These are phyloP conservation scores for Orthosia incerta DNA, from an alignment of 2,888 invertebrate genomes.

Conservation along the genomic window DNA sequence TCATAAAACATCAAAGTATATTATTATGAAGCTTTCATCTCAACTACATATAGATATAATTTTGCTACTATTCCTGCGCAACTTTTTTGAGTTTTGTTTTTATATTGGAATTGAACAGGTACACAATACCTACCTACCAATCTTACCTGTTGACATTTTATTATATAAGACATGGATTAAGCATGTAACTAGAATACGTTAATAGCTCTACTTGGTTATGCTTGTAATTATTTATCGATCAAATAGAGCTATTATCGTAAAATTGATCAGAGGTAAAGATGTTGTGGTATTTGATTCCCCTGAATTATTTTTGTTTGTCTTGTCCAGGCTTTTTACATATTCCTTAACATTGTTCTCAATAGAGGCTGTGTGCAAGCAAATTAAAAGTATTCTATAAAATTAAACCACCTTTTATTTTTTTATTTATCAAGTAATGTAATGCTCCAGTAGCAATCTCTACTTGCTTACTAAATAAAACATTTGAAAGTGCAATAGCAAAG, in stretches of 20 bases:
- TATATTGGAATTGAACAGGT: constrained; percentile 62
- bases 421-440: not conserved
- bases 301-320: constrained; percentile 69
- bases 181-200: constrained; percentile 54
- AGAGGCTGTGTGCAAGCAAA: constrained; percentile 90
- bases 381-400: constrained; percentile 89
- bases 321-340: constrained; percentile 69
- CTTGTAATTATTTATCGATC: constrained; percentile 66
- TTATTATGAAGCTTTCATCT: constrained; percentile 54
- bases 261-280: constrained; percentile 52
- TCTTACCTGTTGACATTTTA: constrained; percentile 62
- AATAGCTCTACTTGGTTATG: constrained; percentile 62
- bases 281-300: constrained; percentile 56
- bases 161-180: constrained; percentile 60
- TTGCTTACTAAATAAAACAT: not conserved
- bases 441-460: not conserved
- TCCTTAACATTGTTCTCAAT: constrained; percentile 86
- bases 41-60: constrained; percentile 64
- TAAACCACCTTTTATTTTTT: constrained; percentile 65
- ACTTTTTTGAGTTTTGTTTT: constrained; percentile 70
- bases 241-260: constrained; percentile 63
- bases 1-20: constrained; percentile 59
- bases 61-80: constrained; percentile 67
- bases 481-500: not conserved
- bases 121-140: constrained; percentile 45